Percentiles rank a stretch among this genome's conserved stretches.
These are phyloP conservation scores for Xestoiulus laeticollis DNA, from an alignment of 2,888 invertebrate genomes.

Conservation along the genomic window DNA sequence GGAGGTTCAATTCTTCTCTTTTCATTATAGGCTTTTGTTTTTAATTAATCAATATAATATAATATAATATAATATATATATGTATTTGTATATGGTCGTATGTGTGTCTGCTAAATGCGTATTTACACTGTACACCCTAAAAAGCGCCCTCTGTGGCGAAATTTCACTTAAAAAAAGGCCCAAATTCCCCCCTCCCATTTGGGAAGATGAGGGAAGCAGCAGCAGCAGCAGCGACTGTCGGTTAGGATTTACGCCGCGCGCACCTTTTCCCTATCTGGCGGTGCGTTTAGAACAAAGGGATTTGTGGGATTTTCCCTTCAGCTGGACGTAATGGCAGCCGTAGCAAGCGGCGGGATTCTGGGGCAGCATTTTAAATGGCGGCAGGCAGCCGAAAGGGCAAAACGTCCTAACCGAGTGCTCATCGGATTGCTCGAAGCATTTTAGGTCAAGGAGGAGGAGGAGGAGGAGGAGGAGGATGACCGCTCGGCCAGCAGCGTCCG, in stretches of 20 bases:
- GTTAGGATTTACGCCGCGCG: not conserved
- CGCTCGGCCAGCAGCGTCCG: not conserved
- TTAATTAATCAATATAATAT: not conserved
- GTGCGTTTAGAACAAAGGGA: no score
- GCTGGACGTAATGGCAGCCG: no score
- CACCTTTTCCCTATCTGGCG: no score
- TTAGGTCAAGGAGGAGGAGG: not conserved
- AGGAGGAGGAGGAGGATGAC: not conserved
- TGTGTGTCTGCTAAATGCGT: not conserved
- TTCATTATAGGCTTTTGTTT: not conserved
- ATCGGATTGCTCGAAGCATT: not conserved
- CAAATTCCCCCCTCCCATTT: not conserved
- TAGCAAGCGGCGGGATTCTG: no score
- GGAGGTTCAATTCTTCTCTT: not conserved
- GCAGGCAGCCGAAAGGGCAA: not conserved
- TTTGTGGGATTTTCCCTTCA: no score
- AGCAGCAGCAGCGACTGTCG: not conserved
- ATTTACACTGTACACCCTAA: not conserved
- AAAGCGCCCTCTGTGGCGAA: not conserved
- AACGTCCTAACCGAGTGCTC: not conserved
- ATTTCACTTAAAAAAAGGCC: not conserved
- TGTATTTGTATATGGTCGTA: not conserved
- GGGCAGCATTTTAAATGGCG: no score
- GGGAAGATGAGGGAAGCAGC: not conserved
- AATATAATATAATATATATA: slow-evolving; percentile 4